Evolutionary conservation across 2,797 vertebrate genomes (phyloP).

Genomic region (Muscicapa comitata): DNA sequence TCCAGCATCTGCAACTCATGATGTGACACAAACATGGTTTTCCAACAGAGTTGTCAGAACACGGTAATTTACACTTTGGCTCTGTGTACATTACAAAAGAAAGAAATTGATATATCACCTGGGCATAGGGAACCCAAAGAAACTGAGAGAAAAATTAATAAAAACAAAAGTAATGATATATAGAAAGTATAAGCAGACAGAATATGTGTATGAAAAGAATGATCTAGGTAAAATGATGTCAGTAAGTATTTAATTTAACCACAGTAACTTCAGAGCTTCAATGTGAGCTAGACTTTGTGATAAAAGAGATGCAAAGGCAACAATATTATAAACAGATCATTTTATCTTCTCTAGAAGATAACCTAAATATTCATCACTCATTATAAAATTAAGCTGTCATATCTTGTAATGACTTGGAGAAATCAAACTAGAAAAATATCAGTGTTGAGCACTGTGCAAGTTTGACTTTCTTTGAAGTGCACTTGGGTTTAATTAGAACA

Average conservation of each 20-base stretch:
- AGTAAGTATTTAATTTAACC: background rate
- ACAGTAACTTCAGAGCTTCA: background rate
- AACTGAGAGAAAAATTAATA: background rate
- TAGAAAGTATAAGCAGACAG: background rate
- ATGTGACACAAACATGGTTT: background rate
- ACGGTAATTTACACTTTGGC: background rate
- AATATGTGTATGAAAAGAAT: background rate
- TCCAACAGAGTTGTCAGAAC: background rate
- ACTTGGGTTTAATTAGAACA: slow-evolving; percentile 30
- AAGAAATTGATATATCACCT: background rate
- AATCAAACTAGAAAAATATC: slow-evolving; percentile 3
- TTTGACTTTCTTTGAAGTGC: slow-evolving; percentile 31
- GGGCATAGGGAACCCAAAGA: background rate
- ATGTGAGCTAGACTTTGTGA: background rate
- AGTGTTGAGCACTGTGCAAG: background rate
- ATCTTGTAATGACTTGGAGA: slow-evolving; percentile 2
- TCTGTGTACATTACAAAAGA: background rate
- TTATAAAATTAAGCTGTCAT: slow-evolving; percentile 20
- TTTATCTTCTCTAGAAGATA: background rate
- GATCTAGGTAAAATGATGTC: background rate
- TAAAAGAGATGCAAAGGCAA: background rate
- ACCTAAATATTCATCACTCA: background rate
- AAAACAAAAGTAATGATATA: background rate
- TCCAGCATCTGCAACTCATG: background rate
- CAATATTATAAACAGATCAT: background rate